A percentile compares a stretch with the other conserved stretches of the same genome.
phyloP scores from a whole-genome alignment of 2,888 invertebrate species.

The Microdon myrmicae region DNA sequence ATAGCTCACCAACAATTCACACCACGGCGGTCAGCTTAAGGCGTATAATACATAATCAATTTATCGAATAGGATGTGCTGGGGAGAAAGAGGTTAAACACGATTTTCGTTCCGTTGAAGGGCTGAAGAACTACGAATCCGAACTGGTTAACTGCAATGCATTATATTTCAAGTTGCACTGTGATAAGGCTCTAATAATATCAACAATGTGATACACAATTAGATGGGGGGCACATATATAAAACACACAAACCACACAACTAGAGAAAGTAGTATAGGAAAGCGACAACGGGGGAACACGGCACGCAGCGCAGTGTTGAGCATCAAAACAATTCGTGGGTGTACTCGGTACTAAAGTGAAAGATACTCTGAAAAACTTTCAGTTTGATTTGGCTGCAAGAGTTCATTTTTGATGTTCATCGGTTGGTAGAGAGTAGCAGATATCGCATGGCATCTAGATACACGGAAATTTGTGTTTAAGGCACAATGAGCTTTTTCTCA shows the following conservation, averaged over 20 bases:
- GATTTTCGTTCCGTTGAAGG: slow-evolving; percentile 5
- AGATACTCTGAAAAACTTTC: slow-evolving; percentile 42
- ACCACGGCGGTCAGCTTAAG: slow-evolving; percentile 33
- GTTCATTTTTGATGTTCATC: slow-evolving; percentile 20
- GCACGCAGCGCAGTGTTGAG: slow-evolving; percentile 43
- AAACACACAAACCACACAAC: slow-evolving; percentile 20
- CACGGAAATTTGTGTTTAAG: slow-evolving; percentile 8
- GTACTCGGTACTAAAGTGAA: slow-evolving; percentile 48
- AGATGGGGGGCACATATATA: too few species aligned
- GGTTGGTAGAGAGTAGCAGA: slow-evolving; percentile 21
- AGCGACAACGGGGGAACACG: slow-evolving; percentile 35
- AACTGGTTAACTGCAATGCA: too few species aligned
- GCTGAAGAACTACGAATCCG: too few species aligned
- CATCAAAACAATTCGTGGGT: slow-evolving; percentile 53
- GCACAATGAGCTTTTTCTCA: slow-evolving; percentile 38
- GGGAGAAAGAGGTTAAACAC: slow-evolving; percentile 23
- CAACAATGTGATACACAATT: slow-evolving; percentile 48
- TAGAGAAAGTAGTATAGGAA: too few species aligned
- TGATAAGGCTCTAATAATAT: slow-evolving; percentile 35
- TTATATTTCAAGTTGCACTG: slow-evolving; percentile 31
- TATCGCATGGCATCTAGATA: slow-evolving; percentile 12
- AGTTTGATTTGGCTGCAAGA: slow-evolving; percentile 31
- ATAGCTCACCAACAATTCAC: slow-evolving; percentile 17
- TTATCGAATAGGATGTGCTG: slow-evolving; percentile 40
- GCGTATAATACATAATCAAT: slow-evolving; percentile 45